Conservation (phyloP, 1,140 invertebrate genomes). For the Chrysoperla carnea region DNA sequence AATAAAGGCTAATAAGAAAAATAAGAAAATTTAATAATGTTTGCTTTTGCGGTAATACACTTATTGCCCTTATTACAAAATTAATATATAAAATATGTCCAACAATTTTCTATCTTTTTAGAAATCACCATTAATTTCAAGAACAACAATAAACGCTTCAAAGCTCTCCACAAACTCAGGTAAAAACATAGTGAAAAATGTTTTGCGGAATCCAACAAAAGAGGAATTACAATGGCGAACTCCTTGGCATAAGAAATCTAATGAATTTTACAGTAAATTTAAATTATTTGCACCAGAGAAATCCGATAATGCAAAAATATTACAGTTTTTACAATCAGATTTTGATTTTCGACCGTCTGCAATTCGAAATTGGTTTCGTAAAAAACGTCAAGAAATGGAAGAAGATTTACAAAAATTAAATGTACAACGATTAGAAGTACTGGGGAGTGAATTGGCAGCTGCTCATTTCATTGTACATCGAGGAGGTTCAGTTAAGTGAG, state of each 20-base stretch:
- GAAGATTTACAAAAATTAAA: conserved; percentile 25
- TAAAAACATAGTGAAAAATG: too few species aligned
- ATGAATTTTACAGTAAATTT: conserved; percentile 23
- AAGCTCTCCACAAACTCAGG: too few species aligned
- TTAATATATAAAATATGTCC: too few species aligned
- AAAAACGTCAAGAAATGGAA: conserved; percentile 17
- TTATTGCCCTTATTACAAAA: too few species aligned
- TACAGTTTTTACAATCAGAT: conserved; percentile 25
- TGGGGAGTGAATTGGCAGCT: conserved; percentile 50
- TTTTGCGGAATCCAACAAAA: conserved; percentile 12
- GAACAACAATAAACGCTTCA: too few species aligned
- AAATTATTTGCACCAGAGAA: conserved; percentile 21
- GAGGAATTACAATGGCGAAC: conserved; percentile 23
- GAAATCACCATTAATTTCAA: too few species aligned
- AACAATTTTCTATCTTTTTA: too few species aligned
- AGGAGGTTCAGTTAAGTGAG: conserved; percentile 41
- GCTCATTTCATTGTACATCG: conserved; percentile 52
- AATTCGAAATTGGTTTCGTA: conserved; percentile 24
- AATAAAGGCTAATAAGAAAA: too few species aligned
- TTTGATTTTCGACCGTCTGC: conserved; percentile 23
- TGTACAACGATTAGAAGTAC: conserved; percentile 23
- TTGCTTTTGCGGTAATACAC: too few species aligned
- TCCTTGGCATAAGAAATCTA: conserved; percentile 21
- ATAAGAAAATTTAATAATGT: too few species aligned
- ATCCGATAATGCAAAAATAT: conserved; percentile 20